A percentile compares a stretch with the other conserved stretches of the same genome.
phyloP scores from a whole-genome alignment of 2,113 vertebrate genomes.

The Ceyx margarethae region DNA sequence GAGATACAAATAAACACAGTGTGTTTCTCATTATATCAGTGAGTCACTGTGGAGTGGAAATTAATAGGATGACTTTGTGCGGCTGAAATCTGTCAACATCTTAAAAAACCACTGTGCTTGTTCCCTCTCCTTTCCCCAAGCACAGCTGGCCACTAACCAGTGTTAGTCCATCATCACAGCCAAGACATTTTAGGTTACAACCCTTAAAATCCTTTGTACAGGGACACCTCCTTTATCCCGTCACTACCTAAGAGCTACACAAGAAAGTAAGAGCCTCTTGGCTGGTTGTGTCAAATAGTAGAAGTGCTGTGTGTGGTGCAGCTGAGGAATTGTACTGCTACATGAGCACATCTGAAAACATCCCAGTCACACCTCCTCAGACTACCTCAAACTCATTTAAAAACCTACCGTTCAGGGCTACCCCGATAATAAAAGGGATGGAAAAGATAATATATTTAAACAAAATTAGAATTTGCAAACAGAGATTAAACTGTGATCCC shows the following conservation, averaged over 20 bases:
- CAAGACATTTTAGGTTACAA: background rate
- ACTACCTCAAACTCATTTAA: background rate
- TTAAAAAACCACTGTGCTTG: background rate
- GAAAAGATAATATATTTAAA: background rate
- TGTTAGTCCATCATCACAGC: background rate
- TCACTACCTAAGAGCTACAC: accelerated
- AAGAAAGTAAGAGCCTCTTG: background rate
- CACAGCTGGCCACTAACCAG: background rate
- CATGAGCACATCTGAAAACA: background rate
- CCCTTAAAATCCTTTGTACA: background rate
- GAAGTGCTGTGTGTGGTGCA: background rate
- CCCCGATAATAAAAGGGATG: background rate
- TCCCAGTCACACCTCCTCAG: background rate
- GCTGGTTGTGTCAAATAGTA: background rate
- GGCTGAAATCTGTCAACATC: background rate
- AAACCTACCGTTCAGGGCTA: background rate
- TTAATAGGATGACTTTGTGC: background rate
- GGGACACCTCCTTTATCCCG: background rate
- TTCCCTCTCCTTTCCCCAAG: background rate
- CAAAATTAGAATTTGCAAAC: background rate
- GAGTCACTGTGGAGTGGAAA: background rate
- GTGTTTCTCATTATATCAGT: conserved; percentile 21
- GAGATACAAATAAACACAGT: background rate
- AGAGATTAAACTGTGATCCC: background rate
- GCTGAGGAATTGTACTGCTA: background rate